Percentiles rank a stretch among this genome's conserved stretches.
Evolutionary conservation across 2,888 invertebrate species (phyloP).

Genomic region (Himalopsyche japonica): DNA sequence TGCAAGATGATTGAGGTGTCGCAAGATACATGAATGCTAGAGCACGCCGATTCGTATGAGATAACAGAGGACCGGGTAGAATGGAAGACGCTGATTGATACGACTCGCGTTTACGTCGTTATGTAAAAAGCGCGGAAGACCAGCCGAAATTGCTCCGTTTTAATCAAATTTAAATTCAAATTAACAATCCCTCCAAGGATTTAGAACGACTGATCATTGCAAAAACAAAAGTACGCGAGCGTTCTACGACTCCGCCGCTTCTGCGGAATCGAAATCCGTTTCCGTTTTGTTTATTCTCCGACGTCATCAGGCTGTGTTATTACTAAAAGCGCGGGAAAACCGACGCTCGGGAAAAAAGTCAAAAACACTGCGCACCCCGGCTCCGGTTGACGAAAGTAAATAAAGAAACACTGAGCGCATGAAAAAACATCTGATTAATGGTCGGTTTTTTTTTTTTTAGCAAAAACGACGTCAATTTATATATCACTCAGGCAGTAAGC

Average conservation of each 20-base stretch:
- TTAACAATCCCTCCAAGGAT: too few relatives aligned
- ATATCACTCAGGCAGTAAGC: neutral
- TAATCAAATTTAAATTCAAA: too few relatives aligned
- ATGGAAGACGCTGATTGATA: too few relatives aligned
- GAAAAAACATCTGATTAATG: neutral
- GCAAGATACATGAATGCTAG: too few relatives aligned
- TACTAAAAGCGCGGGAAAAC: neutral
- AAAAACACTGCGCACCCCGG: neutral
- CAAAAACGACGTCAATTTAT: neutral
- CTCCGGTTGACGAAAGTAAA: neutral
- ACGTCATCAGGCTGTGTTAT: neutral
- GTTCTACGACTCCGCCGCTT: neutral
- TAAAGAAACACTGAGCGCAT: neutral
- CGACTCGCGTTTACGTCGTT: too few relatives aligned
- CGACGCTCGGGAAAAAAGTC: neutral
- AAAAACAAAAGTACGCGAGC: neutral
- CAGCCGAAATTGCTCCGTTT: too few relatives aligned
- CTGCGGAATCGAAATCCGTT: neutral
- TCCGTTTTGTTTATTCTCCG: neutral
- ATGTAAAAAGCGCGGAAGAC: too few relatives aligned
- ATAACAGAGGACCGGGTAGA: too few relatives aligned
- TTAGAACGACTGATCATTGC: too few relatives aligned
- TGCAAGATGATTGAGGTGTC: too few relatives aligned
- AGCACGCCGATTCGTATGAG: too few relatives aligned
- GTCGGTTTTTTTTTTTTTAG: neutral